Evolutionary conservation across 2,113 vertebrate genomes (phyloP).

Genomic region (Alethe castanea): DNA sequence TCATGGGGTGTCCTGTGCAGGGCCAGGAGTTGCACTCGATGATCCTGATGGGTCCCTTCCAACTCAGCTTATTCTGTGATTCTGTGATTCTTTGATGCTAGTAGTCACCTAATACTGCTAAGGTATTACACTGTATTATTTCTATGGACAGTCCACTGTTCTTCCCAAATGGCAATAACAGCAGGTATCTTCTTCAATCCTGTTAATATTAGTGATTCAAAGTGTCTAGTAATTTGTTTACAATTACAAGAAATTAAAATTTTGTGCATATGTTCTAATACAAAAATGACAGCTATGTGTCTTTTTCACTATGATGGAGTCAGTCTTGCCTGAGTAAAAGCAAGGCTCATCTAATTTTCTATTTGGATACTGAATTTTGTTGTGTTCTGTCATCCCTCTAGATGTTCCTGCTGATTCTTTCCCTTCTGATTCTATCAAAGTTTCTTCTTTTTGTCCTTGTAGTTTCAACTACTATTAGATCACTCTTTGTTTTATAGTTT

Average conservation of each 20-base stretch:
- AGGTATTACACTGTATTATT: background rate
- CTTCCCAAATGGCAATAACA: background rate
- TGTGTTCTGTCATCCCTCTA: background rate
- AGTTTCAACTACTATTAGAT: background rate
- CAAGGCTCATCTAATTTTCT: background rate
- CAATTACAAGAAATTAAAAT: background rate
- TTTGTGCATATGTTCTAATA: background rate
- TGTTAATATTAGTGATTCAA: background rate
- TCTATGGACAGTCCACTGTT: background rate
- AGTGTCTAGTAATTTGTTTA: background rate
- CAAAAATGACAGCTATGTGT: background rate
- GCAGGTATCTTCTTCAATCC: background rate
- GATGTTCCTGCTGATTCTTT: background rate
- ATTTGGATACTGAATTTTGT: background rate
- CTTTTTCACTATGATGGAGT: background rate
- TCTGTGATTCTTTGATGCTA: background rate
- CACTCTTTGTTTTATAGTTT: background rate
- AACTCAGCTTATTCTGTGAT: background rate
- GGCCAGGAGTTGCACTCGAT: fast-evolving
- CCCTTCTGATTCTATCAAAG: background rate
- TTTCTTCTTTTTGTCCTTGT: background rate
- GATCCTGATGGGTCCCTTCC: background rate
- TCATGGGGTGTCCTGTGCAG: background rate
- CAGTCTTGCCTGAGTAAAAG: background rate
- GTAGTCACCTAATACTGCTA: background rate